These are phyloP conservation scores for Parus major DNA, from an alignment of 2,113 vertebrate genomes.

Conservation along the genomic window DNA sequence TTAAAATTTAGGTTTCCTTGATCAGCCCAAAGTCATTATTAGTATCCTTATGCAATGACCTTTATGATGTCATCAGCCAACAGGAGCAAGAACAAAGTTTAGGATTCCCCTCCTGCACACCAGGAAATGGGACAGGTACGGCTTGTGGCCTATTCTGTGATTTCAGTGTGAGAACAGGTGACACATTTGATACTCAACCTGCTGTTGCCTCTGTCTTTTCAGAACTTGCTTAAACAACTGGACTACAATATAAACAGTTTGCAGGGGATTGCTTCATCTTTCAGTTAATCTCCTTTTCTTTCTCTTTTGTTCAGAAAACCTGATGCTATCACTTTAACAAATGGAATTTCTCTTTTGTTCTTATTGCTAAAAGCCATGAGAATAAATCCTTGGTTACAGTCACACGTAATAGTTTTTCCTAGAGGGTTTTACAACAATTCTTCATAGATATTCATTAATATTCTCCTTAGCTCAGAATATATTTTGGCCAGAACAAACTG, in stretches of 20 bases:
- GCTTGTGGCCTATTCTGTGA: background rate
- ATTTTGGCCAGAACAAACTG: background rate
- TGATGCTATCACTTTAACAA: background rate
- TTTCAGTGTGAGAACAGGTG: background rate
- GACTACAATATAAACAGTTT: background rate
- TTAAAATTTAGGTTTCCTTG: background rate
- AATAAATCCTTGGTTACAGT: background rate
- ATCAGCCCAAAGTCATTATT: background rate
- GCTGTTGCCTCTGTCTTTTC: background rate
- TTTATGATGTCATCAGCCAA: background rate
- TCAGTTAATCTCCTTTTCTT: background rate
- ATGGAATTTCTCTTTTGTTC: background rate
- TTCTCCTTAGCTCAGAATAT: background rate
- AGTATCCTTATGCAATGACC: background rate
- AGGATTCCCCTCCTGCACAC: background rate
- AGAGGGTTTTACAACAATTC: background rate
- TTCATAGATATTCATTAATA: background rate
- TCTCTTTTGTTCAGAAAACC: background rate
- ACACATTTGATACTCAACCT: background rate
- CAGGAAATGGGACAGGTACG: background rate
- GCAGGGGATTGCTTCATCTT: background rate
- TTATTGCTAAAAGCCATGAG: background rate
- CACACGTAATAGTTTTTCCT: background rate
- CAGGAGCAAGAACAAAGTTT: background rate
- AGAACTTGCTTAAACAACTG: background rate